These are phyloP conservation scores for Hymenochirus boettgeri DNA, from an alignment of 2,113 vertebrate species.

Conservation along the genomic window DNA sequence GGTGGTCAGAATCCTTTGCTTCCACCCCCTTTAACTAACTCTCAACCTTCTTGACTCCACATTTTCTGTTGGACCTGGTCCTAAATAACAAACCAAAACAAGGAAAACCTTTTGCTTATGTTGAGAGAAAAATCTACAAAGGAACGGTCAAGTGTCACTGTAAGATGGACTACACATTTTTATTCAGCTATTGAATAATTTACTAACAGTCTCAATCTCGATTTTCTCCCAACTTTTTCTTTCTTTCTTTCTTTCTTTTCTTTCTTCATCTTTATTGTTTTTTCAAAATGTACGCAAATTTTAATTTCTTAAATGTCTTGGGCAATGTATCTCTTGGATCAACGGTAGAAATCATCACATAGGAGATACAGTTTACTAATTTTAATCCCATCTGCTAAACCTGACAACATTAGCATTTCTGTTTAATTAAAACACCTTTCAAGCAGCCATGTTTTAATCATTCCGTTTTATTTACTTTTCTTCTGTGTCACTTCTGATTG, in stretches of 20 bases:
- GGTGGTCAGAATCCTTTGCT: conserved; percentile 66
- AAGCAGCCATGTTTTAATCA: conserved; percentile 96
- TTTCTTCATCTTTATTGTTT: conserved; percentile 77
- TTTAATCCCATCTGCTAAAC: conserved; percentile 99
- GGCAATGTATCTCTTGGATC: conserved; percentile 80
- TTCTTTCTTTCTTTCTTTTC: conserved; percentile 69
- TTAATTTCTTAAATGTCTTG: conserved; percentile 72
- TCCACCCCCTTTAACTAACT: conserved; percentile 55
- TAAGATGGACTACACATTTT: conserved; percentile 58
- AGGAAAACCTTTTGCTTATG: conserved; percentile 69
- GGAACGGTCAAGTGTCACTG: conserved; percentile 60
- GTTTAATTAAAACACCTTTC: conserved; percentile 98
- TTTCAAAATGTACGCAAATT: conserved; percentile 36
- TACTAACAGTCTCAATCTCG: too few relatives aligned
- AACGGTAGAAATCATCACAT: conserved; percentile 92
- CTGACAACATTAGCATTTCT: conserved; percentile 99
- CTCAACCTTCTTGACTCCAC: conserved; percentile 67
- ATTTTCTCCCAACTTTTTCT: too few relatives aligned
- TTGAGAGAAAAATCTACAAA: conserved; percentile 62
- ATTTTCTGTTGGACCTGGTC: conserved; percentile 63
- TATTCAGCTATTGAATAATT: too few relatives aligned
- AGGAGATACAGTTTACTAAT: conserved; percentile 98
- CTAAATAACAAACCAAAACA: conserved; percentile 43
- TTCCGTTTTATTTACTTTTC: conserved; percentile 94
- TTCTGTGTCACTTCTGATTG: conserved; percentile 78